phyloP scores from a whole-genome alignment of 37 sponge, comb jelly and placozoan genomes.

The Agelas oroides region DNA sequence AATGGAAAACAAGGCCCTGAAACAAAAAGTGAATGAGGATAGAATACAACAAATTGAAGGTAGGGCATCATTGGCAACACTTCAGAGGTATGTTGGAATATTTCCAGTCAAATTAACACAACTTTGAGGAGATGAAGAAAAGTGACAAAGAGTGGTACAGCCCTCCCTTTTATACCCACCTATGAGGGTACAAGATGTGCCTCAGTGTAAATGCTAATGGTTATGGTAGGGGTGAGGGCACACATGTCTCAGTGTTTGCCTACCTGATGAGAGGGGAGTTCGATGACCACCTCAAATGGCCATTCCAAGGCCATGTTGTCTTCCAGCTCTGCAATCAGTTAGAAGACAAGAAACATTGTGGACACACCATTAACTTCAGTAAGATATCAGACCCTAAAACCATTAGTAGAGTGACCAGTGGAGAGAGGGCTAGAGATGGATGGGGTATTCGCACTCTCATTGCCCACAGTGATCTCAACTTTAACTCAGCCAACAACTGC shows the following conservation, averaged over 20 bases:
- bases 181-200: neutral
- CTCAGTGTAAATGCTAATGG: neutral
- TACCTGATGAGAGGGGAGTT: neutral
- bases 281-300: neutral
- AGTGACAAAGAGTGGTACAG: neutral
- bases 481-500: neutral
- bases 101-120: neutral
- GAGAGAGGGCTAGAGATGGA: neutral
- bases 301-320: no score
- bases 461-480: neutral
- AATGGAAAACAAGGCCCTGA: no score
- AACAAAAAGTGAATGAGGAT: no score
- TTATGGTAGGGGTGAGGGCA: neutral
- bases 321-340: neutral
- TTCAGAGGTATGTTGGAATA: neutral
- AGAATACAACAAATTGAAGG: no score
- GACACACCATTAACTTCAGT: neutral
- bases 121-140: neutral
- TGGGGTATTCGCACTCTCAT: neutral
- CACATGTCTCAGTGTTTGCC: neutral
- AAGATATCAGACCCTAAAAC: neutral
- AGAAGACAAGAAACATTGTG: neutral
- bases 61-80: no score
- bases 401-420: neutral
- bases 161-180: neutral